Base-by-base conservation (phyloP, 2,113 vertebrate species). In the Mesembrinibis cayennensis region DNA sequence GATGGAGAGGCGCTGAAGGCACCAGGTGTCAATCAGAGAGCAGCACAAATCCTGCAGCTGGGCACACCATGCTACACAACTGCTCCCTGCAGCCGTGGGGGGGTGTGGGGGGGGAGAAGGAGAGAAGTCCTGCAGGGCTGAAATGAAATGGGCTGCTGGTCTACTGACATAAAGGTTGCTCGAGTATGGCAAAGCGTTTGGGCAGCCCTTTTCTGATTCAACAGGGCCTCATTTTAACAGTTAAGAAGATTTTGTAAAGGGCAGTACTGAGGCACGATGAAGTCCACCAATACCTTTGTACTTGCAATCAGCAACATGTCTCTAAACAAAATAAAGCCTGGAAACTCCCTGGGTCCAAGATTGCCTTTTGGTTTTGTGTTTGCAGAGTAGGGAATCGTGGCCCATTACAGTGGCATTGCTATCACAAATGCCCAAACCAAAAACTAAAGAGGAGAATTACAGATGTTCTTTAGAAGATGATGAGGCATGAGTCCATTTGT, bases 211-310 rank as follows among this genome's bases (percentile, higher is more conserved):
- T 34, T 16, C 52, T 50, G 5, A 34, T 7, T 38, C 45, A 52
- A 17, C 3, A 30, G 4, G 7, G 32, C 17, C 47, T 66, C 47
- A 2, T 29, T 76, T 50, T 12, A 53, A 44, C n/a, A 58, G 67
- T 7, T 40, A 4, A 34, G 30, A 47, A 52, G 74, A 50, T 38
- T 38, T 44, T 71, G 47, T 32, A 56, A 49, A 50, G 72, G 17
- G 15, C 29, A 85, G 17, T 14, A 26, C 45, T 0, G 0, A 71
- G 29, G 38, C 7, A 32, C 1, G 5, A 17, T 5, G 10, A 89
- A 69, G 14, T 10, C n/a, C 44, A 23, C 16, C 42, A 40, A 14
- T 16, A 55, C 5, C 20, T 42, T 47, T 26, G 36, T 40, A 49
- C 9, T 25, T 81, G 20, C 34, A 49, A 32, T 34, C 20, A 89